Percentiles rank a stretch among this genome's conserved stretches.
These are phyloP conservation scores for Noctua janthina DNA, from an alignment of 2,888 invertebrate species.

Conservation along the genomic window DNA sequence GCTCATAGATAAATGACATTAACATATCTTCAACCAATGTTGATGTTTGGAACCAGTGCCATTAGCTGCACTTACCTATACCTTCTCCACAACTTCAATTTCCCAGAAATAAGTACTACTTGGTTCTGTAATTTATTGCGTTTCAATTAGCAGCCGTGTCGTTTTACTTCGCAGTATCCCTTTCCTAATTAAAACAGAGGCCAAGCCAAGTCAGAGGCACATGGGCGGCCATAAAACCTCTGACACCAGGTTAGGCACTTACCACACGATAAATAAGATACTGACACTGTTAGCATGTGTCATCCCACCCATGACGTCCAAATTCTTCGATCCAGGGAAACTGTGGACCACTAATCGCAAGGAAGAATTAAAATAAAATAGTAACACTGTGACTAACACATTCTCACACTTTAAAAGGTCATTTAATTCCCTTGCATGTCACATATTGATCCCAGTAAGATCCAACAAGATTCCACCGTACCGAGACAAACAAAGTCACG, in stretches of 20 bases:
- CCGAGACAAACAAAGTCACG: constrained; percentile 55
- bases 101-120: not conserved
- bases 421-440: constrained; percentile 18
- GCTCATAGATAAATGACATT: not conserved
- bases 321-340: too few species aligned
- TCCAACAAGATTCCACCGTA: constrained; percentile 40
- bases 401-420: constrained; percentile 2
- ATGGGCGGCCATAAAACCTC: too few species aligned
- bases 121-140: not conserved
- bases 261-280: too few species aligned
- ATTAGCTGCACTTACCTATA: not conserved
- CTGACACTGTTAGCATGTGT: too few species aligned
- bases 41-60: not conserved
- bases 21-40: not conserved
- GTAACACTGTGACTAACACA: not conserved
- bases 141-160: not conserved
- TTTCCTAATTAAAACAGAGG: too few species aligned
- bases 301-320: too few species aligned
- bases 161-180: too few species aligned
- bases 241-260: too few species aligned
- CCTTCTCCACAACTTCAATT: not conserved
- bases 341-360: too few species aligned
- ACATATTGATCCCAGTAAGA: constrained; percentile 30
- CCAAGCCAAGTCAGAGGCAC: too few species aligned
- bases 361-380: not conserved